A percentile compares a stretch with the other conserved stretches of the same genome.
These are phyloP conservation scores for Holocentrus rufus DNA, from an alignment of 2,797 vertebrate genomes.

Conservation along the genomic window DNA sequence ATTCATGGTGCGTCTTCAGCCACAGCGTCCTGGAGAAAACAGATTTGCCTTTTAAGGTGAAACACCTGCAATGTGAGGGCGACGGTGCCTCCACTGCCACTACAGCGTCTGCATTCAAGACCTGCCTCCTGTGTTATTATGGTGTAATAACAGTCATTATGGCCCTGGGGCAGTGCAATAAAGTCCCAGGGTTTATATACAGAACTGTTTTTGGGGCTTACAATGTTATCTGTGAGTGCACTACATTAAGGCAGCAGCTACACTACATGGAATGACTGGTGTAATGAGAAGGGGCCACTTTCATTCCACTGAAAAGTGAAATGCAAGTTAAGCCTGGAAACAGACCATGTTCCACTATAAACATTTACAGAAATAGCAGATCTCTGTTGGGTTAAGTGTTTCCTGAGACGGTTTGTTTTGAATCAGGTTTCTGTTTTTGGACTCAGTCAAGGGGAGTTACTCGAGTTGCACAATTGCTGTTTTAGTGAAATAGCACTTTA, in stretches of 20 bases:
- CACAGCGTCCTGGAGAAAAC: constrained; percentile 17
- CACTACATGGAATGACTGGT: not conserved
- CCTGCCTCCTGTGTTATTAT: constrained; percentile 50
- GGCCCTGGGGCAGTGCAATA: constrained; percentile 9
- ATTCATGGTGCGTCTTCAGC: constrained; percentile 32
- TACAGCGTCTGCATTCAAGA: constrained; percentile 24
- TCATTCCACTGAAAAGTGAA: constrained; percentile 5
- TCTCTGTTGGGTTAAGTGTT: constrained; percentile 7
- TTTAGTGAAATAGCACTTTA: too few relatives aligned
- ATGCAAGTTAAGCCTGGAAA: constrained; percentile 29
- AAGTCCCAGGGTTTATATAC: constrained; percentile 12
- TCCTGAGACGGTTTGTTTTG: constrained; percentile 27
- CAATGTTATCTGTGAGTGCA: constrained; percentile 9
- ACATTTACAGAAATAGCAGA: constrained; percentile 41
- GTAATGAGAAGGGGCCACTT: constrained; percentile 22
- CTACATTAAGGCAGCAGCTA: not conserved
- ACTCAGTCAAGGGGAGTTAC: too few relatives aligned
- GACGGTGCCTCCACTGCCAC: constrained; percentile 8
- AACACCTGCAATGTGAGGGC: constrained; percentile 44
- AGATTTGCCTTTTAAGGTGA: constrained; percentile 6
- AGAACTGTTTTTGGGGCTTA: constrained; percentile 29
- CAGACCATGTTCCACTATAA: constrained; percentile 30
- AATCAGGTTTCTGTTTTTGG: constrained; percentile 30
- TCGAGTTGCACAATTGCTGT: too few relatives aligned
- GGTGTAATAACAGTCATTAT: constrained; percentile 51